Percentiles rank a stretch among this genome's conserved stretches.
Conservation (phyloP, 1,140 invertebrate species). For the Watersipora subatra region DNA sequence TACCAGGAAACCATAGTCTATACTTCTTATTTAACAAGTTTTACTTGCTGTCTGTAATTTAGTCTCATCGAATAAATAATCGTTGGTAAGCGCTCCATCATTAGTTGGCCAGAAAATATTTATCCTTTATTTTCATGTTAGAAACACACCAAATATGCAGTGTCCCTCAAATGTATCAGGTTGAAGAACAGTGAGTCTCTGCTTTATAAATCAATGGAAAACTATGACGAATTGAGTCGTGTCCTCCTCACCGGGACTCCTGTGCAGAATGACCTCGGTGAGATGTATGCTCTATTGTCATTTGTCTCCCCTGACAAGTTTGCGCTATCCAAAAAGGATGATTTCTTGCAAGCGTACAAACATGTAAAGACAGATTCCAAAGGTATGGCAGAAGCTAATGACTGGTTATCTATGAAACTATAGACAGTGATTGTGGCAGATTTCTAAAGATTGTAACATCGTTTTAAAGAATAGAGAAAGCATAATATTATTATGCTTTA, state of each 20-base stretch:
- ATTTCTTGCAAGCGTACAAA: slow-evolving; percentile 23
- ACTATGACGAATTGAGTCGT: slow-evolving; percentile 47
- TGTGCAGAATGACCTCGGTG: slow-evolving; percentile 90
- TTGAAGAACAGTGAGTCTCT: slow-evolving; percentile 97
- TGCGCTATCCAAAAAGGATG: slow-evolving; percentile 27
- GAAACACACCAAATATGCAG: too few species aligned
- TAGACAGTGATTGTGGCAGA: background rate
- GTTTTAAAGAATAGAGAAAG: too few species aligned
- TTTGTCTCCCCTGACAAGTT: slow-evolving; percentile 92
- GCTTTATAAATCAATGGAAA: slow-evolving; percentile 77
- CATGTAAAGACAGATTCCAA: slow-evolving; percentile 10
- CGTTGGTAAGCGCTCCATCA: too few species aligned
- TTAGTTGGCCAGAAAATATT: too few species aligned
- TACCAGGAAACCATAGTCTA: too few species aligned
- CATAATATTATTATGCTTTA: too few species aligned
- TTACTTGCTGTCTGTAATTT: too few species aligned
- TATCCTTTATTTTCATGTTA: too few species aligned
- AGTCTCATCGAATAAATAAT: too few species aligned
- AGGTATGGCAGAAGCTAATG: slow-evolving; percentile 1
- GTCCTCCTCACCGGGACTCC: slow-evolving; percentile 95
- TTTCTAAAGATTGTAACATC: background rate
- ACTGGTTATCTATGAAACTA: background rate
- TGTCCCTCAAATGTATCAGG: too few species aligned
- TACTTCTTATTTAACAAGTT: too few species aligned
- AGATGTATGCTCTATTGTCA: slow-evolving; percentile 88